phyloP scores from a whole-genome alignment of 2,113 vertebrate species.

The Cyrtonyx montezumae region DNA sequence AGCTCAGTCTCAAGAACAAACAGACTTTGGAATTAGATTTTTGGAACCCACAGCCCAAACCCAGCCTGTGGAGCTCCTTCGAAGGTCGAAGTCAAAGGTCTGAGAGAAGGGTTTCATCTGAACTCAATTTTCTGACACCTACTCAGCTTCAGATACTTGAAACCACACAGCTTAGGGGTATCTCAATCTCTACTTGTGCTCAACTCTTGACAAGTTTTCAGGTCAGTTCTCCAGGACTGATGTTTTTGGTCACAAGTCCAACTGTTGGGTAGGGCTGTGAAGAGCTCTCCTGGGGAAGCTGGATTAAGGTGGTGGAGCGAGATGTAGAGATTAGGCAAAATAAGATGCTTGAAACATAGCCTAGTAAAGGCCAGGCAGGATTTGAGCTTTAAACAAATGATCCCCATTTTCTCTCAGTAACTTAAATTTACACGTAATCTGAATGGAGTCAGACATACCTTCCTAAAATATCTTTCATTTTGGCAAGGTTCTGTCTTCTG shows the following conservation, averaged over 20 bases:
- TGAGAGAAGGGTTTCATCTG: slow-evolving; percentile 3
- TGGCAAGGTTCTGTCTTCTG: slow-evolving; percentile 35
- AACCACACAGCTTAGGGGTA: slow-evolving; percentile 1
- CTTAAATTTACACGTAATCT: slow-evolving; percentile 50
- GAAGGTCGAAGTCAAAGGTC: slow-evolving; percentile 19
- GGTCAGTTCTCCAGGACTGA: not conserved
- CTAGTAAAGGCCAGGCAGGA: slow-evolving; percentile 47
- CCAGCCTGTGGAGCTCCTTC: not conserved
- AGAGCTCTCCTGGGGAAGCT: slow-evolving; percentile 35
- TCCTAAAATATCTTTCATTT: slow-evolving; percentile 52
- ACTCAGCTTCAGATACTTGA: slow-evolving; percentile 32
- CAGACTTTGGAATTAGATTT: not conserved
- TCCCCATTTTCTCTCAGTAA: slow-evolving; percentile 55
- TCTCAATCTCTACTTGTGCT: slow-evolving; percentile 22
- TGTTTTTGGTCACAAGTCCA: slow-evolving; percentile 23
- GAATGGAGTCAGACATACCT: slow-evolving; percentile 32
- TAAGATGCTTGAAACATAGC: slow-evolving; percentile 49
- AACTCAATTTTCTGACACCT: slow-evolving; percentile 42
- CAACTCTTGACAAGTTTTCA: slow-evolving; percentile 45
- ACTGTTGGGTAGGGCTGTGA: not conserved
- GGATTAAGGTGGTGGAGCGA: slow-evolving; percentile 58
- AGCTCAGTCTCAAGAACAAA: not conserved
- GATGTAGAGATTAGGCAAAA: slow-evolving; percentile 6
- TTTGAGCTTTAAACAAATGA: slow-evolving; percentile 67
- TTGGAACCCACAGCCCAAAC: slow-evolving; percentile 1